A percentile compares a stretch with the other conserved stretches of the same genome.
phyloP scores from a whole-genome alignment of 2,797 vertebrate species.

The Miichthys miiuy region DNA sequence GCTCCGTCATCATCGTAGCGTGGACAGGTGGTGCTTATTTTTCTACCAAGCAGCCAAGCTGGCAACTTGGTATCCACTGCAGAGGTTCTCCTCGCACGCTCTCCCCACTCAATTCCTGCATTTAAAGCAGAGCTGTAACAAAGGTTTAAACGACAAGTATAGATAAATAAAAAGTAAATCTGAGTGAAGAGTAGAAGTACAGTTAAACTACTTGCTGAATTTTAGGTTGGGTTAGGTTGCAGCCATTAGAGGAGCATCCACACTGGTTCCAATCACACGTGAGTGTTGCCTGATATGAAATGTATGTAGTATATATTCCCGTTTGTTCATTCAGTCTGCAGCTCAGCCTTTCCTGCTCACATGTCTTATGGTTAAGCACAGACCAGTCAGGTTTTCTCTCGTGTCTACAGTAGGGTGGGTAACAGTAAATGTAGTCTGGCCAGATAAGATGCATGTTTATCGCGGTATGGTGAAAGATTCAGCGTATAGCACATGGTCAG shows the following conservation, averaged over 20 bases:
- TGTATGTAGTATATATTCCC: neutral
- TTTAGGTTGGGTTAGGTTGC: too few species aligned
- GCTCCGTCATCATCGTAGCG: too few species aligned
- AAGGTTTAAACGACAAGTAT: too few species aligned
- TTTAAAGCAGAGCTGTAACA: too few species aligned
- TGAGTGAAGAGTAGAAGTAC: too few species aligned
- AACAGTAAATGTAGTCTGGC: neutral
- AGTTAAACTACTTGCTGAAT: too few species aligned
- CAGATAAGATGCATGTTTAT: neutral
- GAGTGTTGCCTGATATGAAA: neutral
- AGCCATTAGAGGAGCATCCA: neutral
- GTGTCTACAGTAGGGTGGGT: neutral
- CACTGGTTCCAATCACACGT: neutral
- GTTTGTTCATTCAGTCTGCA: neutral
- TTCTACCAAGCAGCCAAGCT: too few species aligned
- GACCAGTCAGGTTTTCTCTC: neutral
- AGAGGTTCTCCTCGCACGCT: too few species aligned
- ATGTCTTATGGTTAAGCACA: neutral
- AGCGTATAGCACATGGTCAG: slow-evolving; percentile 24
- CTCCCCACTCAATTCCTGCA: too few species aligned
- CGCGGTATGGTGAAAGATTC: slow-evolving; percentile 21
- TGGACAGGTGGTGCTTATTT: too few species aligned
- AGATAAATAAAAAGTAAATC: too few species aligned
- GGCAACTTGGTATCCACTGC: too few species aligned
- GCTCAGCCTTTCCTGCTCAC: neutral